Base-by-base conservation (phyloP, 2,888 invertebrate species). In the Chrysolina oricalcia region DNA sequence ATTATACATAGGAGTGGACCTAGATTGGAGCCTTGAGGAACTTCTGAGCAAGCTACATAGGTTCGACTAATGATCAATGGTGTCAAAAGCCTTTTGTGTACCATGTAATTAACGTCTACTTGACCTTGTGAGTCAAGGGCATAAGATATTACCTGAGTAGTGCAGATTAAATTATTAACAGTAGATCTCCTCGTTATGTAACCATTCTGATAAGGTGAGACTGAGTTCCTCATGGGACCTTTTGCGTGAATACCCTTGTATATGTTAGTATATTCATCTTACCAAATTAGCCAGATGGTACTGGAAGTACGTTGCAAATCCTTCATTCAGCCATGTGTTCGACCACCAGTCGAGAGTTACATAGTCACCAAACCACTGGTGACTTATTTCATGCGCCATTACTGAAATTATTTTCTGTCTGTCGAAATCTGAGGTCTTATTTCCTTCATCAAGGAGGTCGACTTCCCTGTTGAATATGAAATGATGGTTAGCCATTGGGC, bases 351-450 rank as follows among this genome's bases (percentile, higher is more conserved):
- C 91, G 71, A 93, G 92, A 0, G 94, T 94, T 11, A 95, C 93
- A 21, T 93, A 89, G 84, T 95, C 94, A 10, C 95, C 95, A 81
- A 95, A 94, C 95, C 95, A 95, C 90, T 94, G 94, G 86, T 96
- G 96, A 0, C 94, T 92, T 68, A 95, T 87, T 87, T 96, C 96
- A 82, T 96, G 96, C 0, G 94, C 91, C 6, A 94, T 90, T 1
- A 93, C 92, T 40, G 92, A 91, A 1, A 93, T 92, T 2, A 94
- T 91, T 64, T 90, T 90, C 81, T 94, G 93, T 69, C 77, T 79
- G 41, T 78, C 72, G 4, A 40, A 40, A 11, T 67, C 64, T 1
- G 81, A 74, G 0, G 85, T 82, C 19, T 72, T 77, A 11, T 76
- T 72, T 10, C 78, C 81, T 59, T 83, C 82, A 59, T 80, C 83